Evolutionary conservation across 2,888 invertebrate species (phyloP), one percentile per base, ranked within the genome.

Genomic region (Bedellia somnulentella): DNA sequence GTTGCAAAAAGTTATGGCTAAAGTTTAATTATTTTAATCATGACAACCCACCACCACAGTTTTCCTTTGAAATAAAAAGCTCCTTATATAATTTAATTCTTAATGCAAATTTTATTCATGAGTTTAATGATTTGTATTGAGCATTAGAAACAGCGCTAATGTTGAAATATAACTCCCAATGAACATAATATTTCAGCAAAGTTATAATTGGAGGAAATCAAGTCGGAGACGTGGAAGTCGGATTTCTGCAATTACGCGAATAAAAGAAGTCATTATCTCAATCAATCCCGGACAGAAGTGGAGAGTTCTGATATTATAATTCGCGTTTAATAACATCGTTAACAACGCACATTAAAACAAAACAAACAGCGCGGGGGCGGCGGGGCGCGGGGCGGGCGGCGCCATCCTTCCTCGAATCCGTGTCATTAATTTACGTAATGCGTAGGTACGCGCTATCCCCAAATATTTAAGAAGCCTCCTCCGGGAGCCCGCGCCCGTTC

Each of bases 381-480:
- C 48, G 57, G 60, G 57, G 41, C 56, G 51, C 55, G 58, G 32
- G 12, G 29, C 34, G 34, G 62, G 49, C 62, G 61, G 52, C 64
- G 68, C 71, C 73, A 71, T 71, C 75, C 75, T 73, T 73, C 75
- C 73, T 70, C 66, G 75, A 75, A 75, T 73, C 75, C 75, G 75
- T 73, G 75, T 75, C 75, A 75, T 75, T 75, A 73, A 75, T 75
- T 75, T 75, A 73, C 75, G 75, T 75, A 75, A 75, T 75, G 75
- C 75, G 75, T 73, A 73, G 71, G 73, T 75, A 73, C 75, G 75
- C 75, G 75, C 75, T 75, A 75, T 73, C 75, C 75, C 73, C 75
- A 75, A 75, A 75, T 75, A 75, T 75, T 75, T 75, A 75, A 75
- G 75, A 75, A 73, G 75, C 73, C 75, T 71, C 73, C 73, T 76